phyloP scores from a whole-genome alignment of 2,888 invertebrate genomes.

The Camponotus fellah region DNA sequence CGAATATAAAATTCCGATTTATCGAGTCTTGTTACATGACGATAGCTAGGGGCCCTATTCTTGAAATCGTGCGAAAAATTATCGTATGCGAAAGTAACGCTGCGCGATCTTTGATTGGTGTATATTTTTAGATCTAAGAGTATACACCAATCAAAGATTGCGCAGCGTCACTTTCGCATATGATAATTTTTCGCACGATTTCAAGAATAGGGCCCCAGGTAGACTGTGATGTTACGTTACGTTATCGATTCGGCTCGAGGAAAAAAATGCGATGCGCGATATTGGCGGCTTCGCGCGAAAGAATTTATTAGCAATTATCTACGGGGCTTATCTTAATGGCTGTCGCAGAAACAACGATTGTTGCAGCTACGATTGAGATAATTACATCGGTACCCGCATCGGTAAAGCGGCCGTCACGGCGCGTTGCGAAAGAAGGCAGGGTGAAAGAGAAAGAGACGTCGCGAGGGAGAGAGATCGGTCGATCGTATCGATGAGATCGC shows the following conservation, averaged over 20 bases:
- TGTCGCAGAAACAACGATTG: constrained; percentile 54
- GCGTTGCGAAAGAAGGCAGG: constrained; percentile 38
- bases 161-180: no score
- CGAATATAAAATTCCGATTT: not conserved
- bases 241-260: not conserved
- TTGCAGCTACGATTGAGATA: constrained; percentile 62
- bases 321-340: constrained; percentile 49
- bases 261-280: constrained; percentile 9
- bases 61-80: no score
- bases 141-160: no score
- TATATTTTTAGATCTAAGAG: no score
- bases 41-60: no score
- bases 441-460: constrained; percentile 46
- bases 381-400: constrained; percentile 60
- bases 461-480: not conserved
- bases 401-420: constrained; percentile 36
- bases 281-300: constrained; percentile 24
- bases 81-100: no score
- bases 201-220: no score
- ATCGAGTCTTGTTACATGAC: constrained; percentile 14
- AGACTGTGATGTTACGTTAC: not conserved
- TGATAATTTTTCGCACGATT: no score
- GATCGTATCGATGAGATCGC: constrained; percentile 25
- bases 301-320: constrained; percentile 58
- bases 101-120: no score